A percentile compares a stretch with the other conserved stretches of the same genome.
Conservation (phyloP, 1,140 invertebrate genomes). For the Pararge aegeria region DNA sequence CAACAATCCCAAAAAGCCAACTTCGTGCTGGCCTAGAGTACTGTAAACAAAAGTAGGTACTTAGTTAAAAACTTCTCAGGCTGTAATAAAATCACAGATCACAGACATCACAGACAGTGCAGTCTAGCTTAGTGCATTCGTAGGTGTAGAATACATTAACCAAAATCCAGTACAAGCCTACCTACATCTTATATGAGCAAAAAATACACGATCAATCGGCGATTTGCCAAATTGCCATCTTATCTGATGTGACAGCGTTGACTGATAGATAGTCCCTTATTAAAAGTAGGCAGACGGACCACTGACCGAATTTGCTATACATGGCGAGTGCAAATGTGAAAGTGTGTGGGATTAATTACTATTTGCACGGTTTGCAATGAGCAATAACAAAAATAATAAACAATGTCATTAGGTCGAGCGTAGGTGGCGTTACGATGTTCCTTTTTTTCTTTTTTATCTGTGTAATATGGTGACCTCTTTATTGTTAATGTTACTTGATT, state of each 20-base stretch:
- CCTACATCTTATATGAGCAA: neutral
- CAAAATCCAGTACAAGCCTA: neutral
- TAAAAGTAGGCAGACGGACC: conserved; percentile 54
- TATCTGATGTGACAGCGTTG: neutral
- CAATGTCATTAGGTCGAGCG: conserved; percentile 64
- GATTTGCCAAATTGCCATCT: neutral
- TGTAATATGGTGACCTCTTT: conserved; percentile 30
- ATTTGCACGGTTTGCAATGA: conserved; percentile 52
- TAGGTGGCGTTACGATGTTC: conserved; percentile 35
- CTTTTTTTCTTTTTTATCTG: conserved; percentile 35
- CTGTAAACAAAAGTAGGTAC: too few species aligned
- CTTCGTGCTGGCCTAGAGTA: too few species aligned
- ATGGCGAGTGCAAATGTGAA: conserved; percentile 46
- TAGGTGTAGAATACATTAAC: neutral
- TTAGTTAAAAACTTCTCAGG: too few species aligned
- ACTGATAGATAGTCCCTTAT: conserved; percentile 20
- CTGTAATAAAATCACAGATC: too few species aligned
- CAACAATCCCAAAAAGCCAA: too few species aligned
- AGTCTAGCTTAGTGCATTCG: neutral
- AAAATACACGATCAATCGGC: neutral
- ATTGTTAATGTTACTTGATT: neutral
- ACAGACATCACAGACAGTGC: too few species aligned
- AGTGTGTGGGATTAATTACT: conserved; percentile 71
- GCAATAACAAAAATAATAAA: conserved; percentile 68
- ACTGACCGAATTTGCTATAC: conserved; percentile 47